phyloP scores from a whole-genome alignment of 2,888 invertebrate species.

The Lochmaea capreae region DNA sequence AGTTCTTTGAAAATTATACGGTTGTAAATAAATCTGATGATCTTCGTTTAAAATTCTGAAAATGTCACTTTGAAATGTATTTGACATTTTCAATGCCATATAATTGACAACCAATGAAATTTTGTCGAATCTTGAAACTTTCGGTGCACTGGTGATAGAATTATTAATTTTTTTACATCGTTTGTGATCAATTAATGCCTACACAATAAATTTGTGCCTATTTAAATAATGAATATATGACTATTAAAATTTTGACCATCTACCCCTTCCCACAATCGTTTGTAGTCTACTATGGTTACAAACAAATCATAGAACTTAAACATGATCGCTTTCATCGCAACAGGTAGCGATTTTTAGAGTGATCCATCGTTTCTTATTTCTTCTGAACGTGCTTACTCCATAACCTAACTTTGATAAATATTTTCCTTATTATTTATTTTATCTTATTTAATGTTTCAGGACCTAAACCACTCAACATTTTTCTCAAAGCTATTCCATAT shows the following conservation, averaged over 20 bases:
- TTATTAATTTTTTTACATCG: neutral
- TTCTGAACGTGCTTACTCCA: too few species aligned
- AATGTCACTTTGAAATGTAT: slow-evolving; percentile 39
- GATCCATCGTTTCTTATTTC: too few species aligned
- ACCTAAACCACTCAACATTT: slow-evolving; percentile 88
- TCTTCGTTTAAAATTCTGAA: slow-evolving; percentile 49
- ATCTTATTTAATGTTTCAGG: slow-evolving; percentile 74
- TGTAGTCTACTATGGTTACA: neutral
- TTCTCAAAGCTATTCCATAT: slow-evolving; percentile 88
- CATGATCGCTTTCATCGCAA: too few species aligned
- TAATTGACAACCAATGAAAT: slow-evolving; percentile 15
- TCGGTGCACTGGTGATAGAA: neutral
- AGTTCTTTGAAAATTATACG: slow-evolving; percentile 19
- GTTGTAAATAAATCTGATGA: slow-evolving; percentile 46
- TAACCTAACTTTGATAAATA: too few species aligned
- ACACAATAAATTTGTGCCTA: neutral
- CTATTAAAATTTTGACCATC: neutral
- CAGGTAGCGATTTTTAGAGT: too few species aligned
- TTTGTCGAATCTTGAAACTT: neutral
- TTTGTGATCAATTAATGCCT: neutral
- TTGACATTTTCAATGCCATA: slow-evolving; percentile 32
- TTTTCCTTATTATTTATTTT: too few species aligned
- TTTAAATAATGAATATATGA: neutral
- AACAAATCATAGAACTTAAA: neutral
- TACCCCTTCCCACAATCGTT: neutral